Conservation (phyloP, 1,140 invertebrate genomes). For the Solenopsis invicta region DNA sequence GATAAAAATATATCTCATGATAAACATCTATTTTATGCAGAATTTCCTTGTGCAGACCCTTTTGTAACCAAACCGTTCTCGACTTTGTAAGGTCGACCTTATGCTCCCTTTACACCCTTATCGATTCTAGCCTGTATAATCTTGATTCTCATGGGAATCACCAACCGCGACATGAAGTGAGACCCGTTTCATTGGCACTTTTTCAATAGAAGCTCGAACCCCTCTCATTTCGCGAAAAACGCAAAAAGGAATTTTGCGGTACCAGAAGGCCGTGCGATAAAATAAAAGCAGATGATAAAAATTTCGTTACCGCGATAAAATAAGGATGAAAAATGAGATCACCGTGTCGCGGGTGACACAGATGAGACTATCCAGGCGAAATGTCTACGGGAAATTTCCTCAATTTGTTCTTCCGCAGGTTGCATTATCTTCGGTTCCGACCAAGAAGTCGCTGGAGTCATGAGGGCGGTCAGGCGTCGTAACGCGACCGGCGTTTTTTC, state of each 20-base stretch:
- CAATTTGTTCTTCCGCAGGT: slow-evolving; percentile 87
- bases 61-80: not conserved
- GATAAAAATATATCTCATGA: not conserved
- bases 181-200: slow-evolving; percentile 37
- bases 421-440: slow-evolving; percentile 98
- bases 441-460: slow-evolving; percentile 97
- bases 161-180: not conserved
- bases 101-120: slow-evolving; percentile 5
- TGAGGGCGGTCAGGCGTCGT: slow-evolving; percentile 94
- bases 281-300: slow-evolving; percentile 1
- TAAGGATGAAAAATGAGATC: not conserved
- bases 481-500: slow-evolving; percentile 97
- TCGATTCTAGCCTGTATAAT: slow-evolving; percentile 39
- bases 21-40: slow-evolving; percentile 50
- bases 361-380: not conserved
- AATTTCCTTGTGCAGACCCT: slow-evolving; percentile 12
- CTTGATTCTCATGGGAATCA: slow-evolving; percentile 28
- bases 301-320: slow-evolving; percentile 14
- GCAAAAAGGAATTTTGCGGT: slow-evolving; percentile 15
- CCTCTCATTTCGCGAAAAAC: slow-evolving; percentile 8
- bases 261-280: slow-evolving; percentile 3
- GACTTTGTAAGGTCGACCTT: slow-evolving; percentile 22
- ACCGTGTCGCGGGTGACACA: too few species aligned
- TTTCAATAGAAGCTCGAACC: slow-evolving; percentile 37
- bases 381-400: not conserved